These are phyloP conservation scores for Notothenia rossii DNA, from an alignment of 2,113 vertebrate genomes.

Conservation along the genomic window DNA sequence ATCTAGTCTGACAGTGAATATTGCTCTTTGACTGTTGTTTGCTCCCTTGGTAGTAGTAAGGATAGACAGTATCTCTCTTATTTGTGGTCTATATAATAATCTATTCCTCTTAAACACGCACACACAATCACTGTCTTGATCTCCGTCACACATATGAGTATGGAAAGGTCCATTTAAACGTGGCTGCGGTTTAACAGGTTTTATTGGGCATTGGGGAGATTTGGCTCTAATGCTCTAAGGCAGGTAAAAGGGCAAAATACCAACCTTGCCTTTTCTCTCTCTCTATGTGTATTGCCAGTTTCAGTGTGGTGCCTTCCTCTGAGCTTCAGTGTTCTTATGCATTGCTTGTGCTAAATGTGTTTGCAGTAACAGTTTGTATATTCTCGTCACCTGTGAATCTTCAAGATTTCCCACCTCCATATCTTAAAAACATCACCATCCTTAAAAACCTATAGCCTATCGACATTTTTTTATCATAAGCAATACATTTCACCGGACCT, in stretches of 20 bases:
- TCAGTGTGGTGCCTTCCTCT: neutral
- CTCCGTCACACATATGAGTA: neutral
- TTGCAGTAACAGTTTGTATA: neutral
- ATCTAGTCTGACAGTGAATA: constrained; percentile 26
- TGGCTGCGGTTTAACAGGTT: constrained; percentile 52
- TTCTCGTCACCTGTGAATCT: neutral
- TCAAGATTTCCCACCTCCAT: too few relatives aligned
- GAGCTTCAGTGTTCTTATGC: neutral
- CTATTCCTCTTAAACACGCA: neutral
- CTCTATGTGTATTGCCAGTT: neutral
- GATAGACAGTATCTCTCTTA: constrained; percentile 7
- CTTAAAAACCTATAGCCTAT: too few relatives aligned
- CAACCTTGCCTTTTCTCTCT: constrained; percentile 27
- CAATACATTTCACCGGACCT: neutral
- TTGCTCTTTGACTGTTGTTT: constrained; percentile 40
- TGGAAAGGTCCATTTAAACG: constrained; percentile 32
- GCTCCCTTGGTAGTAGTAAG: constrained; percentile 26
- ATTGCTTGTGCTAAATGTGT: neutral
- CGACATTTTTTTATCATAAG: neutral
- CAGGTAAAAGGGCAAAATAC: constrained; percentile 52
- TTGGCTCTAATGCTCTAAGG: constrained; percentile 44
- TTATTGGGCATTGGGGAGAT: constrained; percentile 48
- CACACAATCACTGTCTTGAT: neutral
- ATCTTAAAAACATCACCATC: too few relatives aligned
- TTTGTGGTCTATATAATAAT: neutral